Percentiles rank a stretch among this genome's conserved stretches.
Conservation (phyloP, 2,113 vertebrate species). For the Chaenocephalus aceratus region DNA sequence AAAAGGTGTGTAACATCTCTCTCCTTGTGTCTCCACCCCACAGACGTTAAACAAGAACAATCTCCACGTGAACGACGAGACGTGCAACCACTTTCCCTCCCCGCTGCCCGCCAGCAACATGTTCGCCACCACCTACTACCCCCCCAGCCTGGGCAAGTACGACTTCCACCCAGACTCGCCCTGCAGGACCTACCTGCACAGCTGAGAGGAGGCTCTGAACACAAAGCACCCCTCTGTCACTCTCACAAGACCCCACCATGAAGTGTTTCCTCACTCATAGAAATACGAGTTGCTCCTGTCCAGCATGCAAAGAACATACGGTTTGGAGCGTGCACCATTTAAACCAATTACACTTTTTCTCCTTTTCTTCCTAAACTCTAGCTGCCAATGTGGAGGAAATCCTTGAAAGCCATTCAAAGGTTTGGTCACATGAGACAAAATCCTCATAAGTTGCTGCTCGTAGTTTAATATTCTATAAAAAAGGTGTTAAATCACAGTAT, state of each 20-base stretch:
- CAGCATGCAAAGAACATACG: background rate
- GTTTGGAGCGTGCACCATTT: background rate
- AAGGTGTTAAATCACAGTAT: too few species aligned
- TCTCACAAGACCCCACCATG: background rate
- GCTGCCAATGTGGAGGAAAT: too few species aligned
- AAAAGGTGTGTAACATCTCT: too few species aligned
- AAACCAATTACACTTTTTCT: too few species aligned
- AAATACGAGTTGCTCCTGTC: background rate
- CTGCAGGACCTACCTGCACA: constrained; percentile 95
- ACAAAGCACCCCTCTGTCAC: background rate
- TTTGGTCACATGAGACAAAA: too few species aligned
- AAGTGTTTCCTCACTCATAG: background rate
- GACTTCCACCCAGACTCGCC: constrained; percentile 93
- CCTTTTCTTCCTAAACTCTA: too few species aligned
- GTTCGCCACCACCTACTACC: constrained; percentile 96
- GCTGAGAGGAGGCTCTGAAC: constrained; percentile 82
- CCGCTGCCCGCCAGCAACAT: constrained; percentile 93
- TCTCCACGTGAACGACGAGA: constrained; percentile 92
- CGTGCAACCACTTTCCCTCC: constrained; percentile 90
- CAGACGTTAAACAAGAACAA: constrained; percentile 99
- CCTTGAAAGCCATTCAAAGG: too few species aligned
- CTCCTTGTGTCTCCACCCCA: background rate
- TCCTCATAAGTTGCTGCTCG: too few species aligned
- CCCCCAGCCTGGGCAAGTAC: constrained; percentile 92
- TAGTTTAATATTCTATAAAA: too few species aligned